Conservation (phyloP, 1,140 invertebrate genomes). For the Papilio dardanus region DNA sequence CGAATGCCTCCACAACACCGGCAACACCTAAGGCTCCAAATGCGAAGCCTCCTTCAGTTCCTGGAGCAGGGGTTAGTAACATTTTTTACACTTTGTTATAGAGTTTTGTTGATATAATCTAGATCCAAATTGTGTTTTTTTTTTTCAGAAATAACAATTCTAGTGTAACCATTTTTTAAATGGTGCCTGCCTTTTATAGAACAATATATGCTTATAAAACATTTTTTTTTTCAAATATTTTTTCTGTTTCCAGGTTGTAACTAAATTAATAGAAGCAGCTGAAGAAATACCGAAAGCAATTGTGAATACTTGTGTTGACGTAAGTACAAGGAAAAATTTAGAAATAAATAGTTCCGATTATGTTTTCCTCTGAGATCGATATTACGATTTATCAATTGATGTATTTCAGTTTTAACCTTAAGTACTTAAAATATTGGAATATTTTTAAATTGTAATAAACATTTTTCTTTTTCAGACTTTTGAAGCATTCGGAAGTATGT, state of each 20-base stretch:
- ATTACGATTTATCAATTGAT: no score
- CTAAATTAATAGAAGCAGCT: conserved; percentile 27
- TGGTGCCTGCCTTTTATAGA: no score
- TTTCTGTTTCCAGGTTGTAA: conserved; percentile 28
- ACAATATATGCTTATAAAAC: neutral
- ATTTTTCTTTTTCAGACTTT: conserved; percentile 30
- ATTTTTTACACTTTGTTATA: neutral
- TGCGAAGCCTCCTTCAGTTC: conserved; percentile 2
- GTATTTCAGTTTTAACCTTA: no score
- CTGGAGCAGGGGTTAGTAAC: neutral
- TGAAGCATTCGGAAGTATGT: conserved; percentile 6
- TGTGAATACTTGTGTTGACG: conserved; percentile 26
- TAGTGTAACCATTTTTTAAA: no score
- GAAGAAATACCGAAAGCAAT: conserved; percentile 37
- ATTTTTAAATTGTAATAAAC: neutral
- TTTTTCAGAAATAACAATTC: no score
- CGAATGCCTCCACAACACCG: neutral
- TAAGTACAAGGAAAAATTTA: conserved; percentile 4
- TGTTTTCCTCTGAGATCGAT: no score
- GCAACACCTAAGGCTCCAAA: conserved; percentile 6
- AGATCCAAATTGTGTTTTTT: no score
- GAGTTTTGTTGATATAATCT: no score
- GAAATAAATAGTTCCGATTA: no score
- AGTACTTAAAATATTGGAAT: neutral
- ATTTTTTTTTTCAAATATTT: neutral